Base-by-base conservation (phyloP, 2,113 vertebrate species). In the Chionodraco myersi region DNA sequence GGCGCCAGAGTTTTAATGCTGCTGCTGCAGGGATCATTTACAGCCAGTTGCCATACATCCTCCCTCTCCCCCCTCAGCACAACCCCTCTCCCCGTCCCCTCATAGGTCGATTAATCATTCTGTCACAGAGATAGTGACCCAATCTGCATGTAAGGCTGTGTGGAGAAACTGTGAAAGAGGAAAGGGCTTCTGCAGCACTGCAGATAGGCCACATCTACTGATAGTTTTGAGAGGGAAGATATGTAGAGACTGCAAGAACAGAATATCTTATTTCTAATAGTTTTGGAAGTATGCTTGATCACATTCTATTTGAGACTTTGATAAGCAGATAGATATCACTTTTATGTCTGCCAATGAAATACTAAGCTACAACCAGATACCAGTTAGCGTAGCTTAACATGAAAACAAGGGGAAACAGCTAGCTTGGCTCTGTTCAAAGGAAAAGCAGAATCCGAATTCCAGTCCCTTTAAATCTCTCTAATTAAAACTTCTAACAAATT, bases 41-140 rank as follows among this genome's bases (percentile, higher is more conserved):
- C 88, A 91, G 79, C 86, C 87, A 84, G 84, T 80, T 87, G 85
- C 88, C 82, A 90, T 84, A 89, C 92, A 83, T 89, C 71, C 79
- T 64, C 79, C 70, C 72, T 56, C 77, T 61, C 76, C 69, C 66
- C 54, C 76, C 83, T 74, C 84, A 74, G 87, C 82, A 10, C 77
- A 69, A 64, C 79, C 80, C 84, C 69, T 76, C 62, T 77, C 80
- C 75, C 79, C 61, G 70, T 85, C 86, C 89, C 87, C 84, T 68
- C 89, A 92, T 92, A 91, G 86, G 86, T 75, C 63, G 77, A 90
- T 93, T 91, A 92, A 93, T 94, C 85, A 92, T 85, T 80, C 86
- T 93, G 93, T 91, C 90, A 90, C 75, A 44, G 62, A 90, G 88
- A 86, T 65, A 86, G 81, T 86, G 90, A 89, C 86, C 88, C 87